phyloP scores from a whole-genome alignment of 2,888 invertebrate genomes.

The Leptinotarsa tumamoca region DNA sequence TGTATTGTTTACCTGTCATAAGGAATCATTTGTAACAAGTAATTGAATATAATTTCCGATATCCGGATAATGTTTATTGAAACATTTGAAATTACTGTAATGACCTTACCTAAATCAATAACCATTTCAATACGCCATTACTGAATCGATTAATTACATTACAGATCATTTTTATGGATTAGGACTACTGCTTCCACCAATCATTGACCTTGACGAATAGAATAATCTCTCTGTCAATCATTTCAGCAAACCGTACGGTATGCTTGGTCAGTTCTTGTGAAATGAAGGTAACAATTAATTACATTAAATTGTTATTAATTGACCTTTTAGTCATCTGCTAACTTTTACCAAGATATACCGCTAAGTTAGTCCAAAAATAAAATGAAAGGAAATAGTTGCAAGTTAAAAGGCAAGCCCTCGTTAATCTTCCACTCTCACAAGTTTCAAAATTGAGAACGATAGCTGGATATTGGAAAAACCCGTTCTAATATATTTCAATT shows the following conservation, averaged over 20 bases:
- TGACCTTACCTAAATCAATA: conserved; percentile 25
- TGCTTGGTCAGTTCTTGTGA: conserved; percentile 6
- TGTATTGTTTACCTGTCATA: neutral
- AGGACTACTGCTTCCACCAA: conserved; percentile 11
- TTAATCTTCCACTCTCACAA: too few relatives aligned
- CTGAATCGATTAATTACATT: conserved; percentile 8
- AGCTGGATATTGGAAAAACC: too few relatives aligned
- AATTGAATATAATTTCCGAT: conserved; percentile 10
- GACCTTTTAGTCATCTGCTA: neutral
- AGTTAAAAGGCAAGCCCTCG: too few relatives aligned
- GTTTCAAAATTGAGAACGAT: too few relatives aligned
- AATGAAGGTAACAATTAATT: conserved; percentile 17
- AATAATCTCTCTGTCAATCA: conserved; percentile 18
- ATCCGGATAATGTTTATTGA: neutral
- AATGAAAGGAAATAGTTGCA: too few relatives aligned
- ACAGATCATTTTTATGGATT: conserved; percentile 16
- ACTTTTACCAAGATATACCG: too few relatives aligned
- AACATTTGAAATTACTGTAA: neutral
- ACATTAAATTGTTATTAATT: neutral
- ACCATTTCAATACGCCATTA: conserved; percentile 21
- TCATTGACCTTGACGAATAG: neutral
- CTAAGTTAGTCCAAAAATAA: too few relatives aligned
- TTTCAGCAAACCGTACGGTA: conserved; percentile 6
- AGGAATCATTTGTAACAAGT: neutral
- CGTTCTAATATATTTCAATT: too few relatives aligned